Evolutionary conservation across 2,888 invertebrate species (phyloP).

Genomic region (Pristionchus exspectatus): DNA sequence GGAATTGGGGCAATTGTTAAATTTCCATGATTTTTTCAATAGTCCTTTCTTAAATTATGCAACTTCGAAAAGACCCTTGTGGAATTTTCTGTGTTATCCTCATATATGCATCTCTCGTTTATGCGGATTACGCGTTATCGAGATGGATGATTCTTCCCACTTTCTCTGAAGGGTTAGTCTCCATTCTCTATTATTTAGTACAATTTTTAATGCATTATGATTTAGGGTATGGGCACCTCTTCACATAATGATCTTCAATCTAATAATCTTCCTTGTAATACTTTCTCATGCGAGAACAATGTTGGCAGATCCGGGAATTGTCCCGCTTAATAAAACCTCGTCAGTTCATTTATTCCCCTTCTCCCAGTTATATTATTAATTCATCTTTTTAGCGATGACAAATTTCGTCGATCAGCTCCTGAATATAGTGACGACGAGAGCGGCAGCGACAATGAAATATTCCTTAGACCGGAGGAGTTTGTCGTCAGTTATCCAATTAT

Average conservation of each 20-base stretch:
- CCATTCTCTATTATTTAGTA: neutral
- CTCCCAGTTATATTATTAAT: neutral
- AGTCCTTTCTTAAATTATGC: conserved; percentile 76
- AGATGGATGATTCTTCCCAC: conserved; percentile 89
- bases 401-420: neutral
- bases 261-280: conserved; percentile 86
- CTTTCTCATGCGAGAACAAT: conserved; percentile 90
- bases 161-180: conserved; percentile 87
- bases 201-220: neutral
- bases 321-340: conserved; percentile 85
- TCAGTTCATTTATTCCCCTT: conserved; percentile 80
- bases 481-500: conserved; percentile 46
- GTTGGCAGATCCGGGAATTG: conserved; percentile 91
- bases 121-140: conserved; percentile 91
- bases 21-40: neutral
- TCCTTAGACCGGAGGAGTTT: conserved; percentile 49
- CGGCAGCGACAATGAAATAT: conserved; percentile 49
- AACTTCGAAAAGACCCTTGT: conserved; percentile 89
- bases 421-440: conserved; percentile 33
- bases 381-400: conserved; percentile 3
- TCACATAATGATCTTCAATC: conserved; percentile 88
- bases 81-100: conserved; percentile 89
- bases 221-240: conserved; percentile 86
- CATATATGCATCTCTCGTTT: conserved; percentile 88
- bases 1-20: neutral